Percentiles rank a stretch among this genome's conserved stretches.
Evolutionary conservation across 2,888 invertebrate genomes (phyloP).

Genomic region (Herminia tarsipennalis): DNA sequence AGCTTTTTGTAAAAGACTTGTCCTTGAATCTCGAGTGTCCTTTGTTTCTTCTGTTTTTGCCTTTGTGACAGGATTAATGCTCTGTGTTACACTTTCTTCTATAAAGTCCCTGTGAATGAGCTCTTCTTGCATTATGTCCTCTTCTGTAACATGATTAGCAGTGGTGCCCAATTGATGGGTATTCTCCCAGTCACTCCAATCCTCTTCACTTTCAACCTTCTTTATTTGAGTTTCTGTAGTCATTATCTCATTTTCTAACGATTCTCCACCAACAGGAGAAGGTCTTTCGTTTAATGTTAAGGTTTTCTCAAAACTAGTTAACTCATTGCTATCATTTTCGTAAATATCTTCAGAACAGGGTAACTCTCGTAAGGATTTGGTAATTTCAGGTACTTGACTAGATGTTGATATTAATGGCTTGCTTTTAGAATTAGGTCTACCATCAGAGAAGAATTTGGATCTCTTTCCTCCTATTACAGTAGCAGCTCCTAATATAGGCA

Average conservation of each 20-base stretch:
- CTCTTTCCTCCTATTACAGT: constrained; percentile 94
- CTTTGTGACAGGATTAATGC: constrained; percentile 3
- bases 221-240: constrained; percentile 62
- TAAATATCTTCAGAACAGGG: constrained; percentile 67
- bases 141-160: constrained; percentile 28
- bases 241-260: constrained; percentile 75
- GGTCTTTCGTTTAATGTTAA: constrained; percentile 89
- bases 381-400: constrained; percentile 41
- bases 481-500: constrained; percentile 94
- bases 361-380: constrained; percentile 64
- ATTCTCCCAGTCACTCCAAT: constrained; percentile 94
- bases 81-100: constrained; percentile 13
- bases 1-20: constrained; percentile 70
- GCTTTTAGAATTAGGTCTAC: constrained; percentile 88
- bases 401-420: constrained; percentile 33
- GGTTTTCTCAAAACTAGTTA: constrained; percentile 63
- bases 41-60: constrained; percentile 24
- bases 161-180: constrained; percentile 53
- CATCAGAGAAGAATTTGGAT: constrained; percentile 93
- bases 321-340: constrained; percentile 51
- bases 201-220: constrained; percentile 87
- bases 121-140: constrained; percentile 25
- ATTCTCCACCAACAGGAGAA: constrained; percentile 94
- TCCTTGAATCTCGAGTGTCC: constrained; percentile 42
- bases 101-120: constrained; percentile 20